These are phyloP conservation scores for Parnassius glacialis DNA, from an alignment of 2,888 invertebrate species.

Conservation along the genomic window DNA sequence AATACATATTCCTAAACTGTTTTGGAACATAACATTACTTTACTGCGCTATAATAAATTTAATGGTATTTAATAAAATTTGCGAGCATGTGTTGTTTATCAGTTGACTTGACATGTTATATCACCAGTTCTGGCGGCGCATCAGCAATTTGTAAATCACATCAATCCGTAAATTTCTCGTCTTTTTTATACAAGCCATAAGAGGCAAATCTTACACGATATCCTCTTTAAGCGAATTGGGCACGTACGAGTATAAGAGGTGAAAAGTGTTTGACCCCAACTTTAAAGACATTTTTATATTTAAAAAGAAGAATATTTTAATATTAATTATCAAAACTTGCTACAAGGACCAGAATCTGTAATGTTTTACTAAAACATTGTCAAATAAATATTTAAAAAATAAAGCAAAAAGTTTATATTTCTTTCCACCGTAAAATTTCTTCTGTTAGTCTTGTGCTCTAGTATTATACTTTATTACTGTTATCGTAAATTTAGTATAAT, in stretches of 20 bases:
- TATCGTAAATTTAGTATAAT: background rate
- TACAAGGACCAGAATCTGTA: background rate
- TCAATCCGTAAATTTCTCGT: slow-evolving; percentile 9
- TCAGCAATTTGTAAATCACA: too few relatives aligned
- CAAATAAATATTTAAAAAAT: background rate
- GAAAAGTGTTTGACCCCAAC: slow-evolving; percentile 25
- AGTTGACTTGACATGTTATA: too few relatives aligned
- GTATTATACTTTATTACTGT: too few relatives aligned
- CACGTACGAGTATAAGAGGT: slow-evolving; percentile 15
- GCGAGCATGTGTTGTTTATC: too few relatives aligned
- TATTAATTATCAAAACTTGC: slow-evolving; percentile 10
- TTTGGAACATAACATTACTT: too few relatives aligned
- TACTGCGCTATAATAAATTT: too few relatives aligned
- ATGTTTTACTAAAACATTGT: background rate
- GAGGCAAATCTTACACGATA: background rate
- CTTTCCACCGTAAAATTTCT: too few relatives aligned
- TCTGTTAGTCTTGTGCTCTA: too few relatives aligned
- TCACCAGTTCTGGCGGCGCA: too few relatives aligned
- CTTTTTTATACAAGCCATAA: slow-evolving; percentile 16
- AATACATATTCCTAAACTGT: too few relatives aligned
- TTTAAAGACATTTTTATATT: slow-evolving; percentile 12
- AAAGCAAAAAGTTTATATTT: background rate
- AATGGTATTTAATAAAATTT: too few relatives aligned
- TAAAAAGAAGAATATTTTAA: slow-evolving; percentile 18
- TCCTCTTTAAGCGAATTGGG: slow-evolving; percentile 5